Evolutionary conservation across 1,140 invertebrate genomes (phyloP).

Genomic region (Stegodyphus mimosarum): DNA sequence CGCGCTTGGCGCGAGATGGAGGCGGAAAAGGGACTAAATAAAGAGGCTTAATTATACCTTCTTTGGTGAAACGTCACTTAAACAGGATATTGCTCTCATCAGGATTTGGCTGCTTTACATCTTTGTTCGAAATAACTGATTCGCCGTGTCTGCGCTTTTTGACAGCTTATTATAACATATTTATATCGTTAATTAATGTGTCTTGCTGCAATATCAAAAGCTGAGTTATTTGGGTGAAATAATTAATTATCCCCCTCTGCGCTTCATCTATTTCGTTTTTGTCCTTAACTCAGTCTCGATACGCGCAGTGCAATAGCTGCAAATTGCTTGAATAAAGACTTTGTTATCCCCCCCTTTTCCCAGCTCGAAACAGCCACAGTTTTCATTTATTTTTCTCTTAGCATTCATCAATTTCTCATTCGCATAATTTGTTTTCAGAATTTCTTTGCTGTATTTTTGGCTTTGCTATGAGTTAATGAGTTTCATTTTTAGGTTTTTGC

Average conservation of each 20-base stretch:
- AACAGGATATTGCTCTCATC: slow-evolving; percentile 51
- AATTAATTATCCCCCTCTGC: not conserved
- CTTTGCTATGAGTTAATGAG: too few species aligned
- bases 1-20: not conserved
- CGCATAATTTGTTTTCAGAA: too few species aligned
- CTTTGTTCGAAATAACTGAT: slow-evolving; percentile 43
- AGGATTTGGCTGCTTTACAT: slow-evolving; percentile 44
- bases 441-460: too few species aligned
- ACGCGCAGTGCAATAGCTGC: too few species aligned
- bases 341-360: too few species aligned
- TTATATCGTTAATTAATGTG: slow-evolving; percentile 20
- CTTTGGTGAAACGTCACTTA: slow-evolving; percentile 24
- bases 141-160: not conserved
- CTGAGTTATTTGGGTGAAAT: not conserved
- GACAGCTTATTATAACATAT: slow-evolving; percentile 56
- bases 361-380: too few species aligned
- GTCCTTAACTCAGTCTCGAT: not conserved
- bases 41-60: slow-evolving; percentile 44
- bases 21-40: slow-evolving; percentile 23
- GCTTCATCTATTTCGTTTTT: not conserved
- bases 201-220: not conserved
- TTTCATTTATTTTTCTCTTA: too few species aligned
- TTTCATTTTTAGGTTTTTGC: too few species aligned
- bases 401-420: too few species aligned
- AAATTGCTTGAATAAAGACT: too few species aligned